Evolutionary conservation across 2,113 vertebrate genomes (phyloP).

Genomic region (Ibidorhyncha struthersii): DNA sequence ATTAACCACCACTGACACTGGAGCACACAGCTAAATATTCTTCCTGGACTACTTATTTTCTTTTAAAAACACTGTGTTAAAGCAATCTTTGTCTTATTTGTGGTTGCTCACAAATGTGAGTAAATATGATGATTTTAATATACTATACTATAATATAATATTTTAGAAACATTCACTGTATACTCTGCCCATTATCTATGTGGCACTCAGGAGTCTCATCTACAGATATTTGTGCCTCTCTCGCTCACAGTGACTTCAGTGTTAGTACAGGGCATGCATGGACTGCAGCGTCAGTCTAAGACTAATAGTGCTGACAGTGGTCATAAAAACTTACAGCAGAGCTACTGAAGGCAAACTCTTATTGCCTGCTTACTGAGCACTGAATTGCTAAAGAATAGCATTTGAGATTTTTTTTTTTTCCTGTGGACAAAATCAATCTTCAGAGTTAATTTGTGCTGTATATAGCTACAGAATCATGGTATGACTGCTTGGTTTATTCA

Average conservation of each 20-base stretch:
- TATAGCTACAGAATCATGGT: background rate
- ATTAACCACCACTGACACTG: background rate
- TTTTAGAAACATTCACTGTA: background rate
- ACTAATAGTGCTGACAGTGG: background rate
- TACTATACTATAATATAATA: background rate
- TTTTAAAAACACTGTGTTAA: background rate
- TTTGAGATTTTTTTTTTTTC: background rate
- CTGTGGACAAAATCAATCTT: background rate
- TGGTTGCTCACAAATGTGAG: background rate
- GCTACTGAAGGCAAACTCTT: background rate
- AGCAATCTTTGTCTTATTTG: background rate
- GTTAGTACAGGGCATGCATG: background rate
- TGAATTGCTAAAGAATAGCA: background rate
- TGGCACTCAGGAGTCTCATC: background rate
- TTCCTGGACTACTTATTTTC: slow-evolving; percentile 32
- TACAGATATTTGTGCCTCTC: background rate
- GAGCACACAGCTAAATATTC: background rate
- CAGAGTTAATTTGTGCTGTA: background rate
- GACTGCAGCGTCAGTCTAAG: background rate
- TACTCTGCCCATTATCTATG: background rate
- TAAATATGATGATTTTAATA: background rate
- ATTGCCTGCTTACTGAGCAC: background rate
- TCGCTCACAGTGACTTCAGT: background rate
- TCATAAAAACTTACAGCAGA: background rate
- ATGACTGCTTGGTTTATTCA: background rate